phyloP scores from a whole-genome alignment of 2,113 vertebrate species.

The Serinus canaria region DNA sequence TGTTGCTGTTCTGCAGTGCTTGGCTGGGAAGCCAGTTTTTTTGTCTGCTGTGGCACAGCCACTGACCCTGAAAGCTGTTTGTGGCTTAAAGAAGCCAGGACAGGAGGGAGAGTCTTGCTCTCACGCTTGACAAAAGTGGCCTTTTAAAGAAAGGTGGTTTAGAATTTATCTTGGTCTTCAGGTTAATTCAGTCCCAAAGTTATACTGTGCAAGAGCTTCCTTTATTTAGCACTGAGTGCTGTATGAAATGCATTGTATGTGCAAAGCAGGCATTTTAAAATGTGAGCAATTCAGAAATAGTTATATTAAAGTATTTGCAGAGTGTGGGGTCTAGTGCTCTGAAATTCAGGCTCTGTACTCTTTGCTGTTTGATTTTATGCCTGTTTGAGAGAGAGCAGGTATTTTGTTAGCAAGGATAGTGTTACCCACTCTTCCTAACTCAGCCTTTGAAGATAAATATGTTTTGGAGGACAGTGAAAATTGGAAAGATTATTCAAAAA shows the following conservation, averaged over 20 bases:
- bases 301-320: neutral
- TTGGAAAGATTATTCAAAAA: neutral
- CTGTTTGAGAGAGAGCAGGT: neutral
- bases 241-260: neutral
- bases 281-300: neutral
- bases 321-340: neutral
- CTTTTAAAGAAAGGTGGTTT: neutral
- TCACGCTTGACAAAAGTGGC: neutral
- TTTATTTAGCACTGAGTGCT: neutral
- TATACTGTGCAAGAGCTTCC: neutral
- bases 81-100: neutral
- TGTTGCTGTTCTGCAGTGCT: neutral
- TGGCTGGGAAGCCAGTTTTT: neutral
- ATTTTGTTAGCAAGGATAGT: neutral
- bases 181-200: neutral
- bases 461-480: neutral
- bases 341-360: neutral
- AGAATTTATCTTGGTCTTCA: neutral
- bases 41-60: neutral
- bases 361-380: neutral
- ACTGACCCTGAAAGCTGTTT: slow-evolving; percentile 38
- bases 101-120: neutral
- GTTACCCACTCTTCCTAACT: neutral
- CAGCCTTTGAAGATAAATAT: neutral
- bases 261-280: neutral